phyloP scores from a whole-genome alignment of 2,113 vertebrate genomes.

The Pterocles burchelli region DNA sequence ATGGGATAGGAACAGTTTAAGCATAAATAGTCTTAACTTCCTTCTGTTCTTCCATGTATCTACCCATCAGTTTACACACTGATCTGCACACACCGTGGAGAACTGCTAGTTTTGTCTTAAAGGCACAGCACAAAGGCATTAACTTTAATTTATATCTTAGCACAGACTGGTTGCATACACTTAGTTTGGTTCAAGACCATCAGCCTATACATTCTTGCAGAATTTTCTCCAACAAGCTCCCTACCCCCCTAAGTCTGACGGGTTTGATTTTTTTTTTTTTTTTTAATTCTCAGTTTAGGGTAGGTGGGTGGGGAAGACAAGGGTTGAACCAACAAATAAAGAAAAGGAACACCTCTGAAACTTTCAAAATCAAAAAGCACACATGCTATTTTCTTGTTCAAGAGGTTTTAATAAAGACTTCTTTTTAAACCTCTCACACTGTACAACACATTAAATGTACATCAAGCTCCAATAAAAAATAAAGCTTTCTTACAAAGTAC shows the following conservation, averaged over 20 bases:
- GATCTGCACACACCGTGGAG: background rate
- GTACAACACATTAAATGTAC: constrained; percentile 47
- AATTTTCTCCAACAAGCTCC: background rate
- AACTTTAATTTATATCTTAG: background rate
- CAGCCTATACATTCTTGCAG: background rate
- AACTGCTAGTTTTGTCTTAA: background rate
- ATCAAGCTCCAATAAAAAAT: constrained; percentile 76
- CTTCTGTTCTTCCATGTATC: background rate
- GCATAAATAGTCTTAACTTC: background rate
- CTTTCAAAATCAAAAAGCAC: background rate
- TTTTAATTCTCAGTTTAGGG: background rate
- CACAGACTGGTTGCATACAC: background rate
- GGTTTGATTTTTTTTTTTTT: no score
- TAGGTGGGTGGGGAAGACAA: background rate
- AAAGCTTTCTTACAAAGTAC: constrained; percentile 79
- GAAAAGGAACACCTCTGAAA: background rate
- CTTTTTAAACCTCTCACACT: constrained; percentile 31
- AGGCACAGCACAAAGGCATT: background rate
- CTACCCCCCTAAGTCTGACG: fast-evolving
- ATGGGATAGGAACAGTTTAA: background rate
- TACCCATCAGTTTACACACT: background rate
- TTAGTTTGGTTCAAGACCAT: background rate
- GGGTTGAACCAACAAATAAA: background rate
- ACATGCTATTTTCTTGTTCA: background rate
- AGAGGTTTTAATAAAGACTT: constrained; percentile 51